Evolutionary conservation across 2,113 vertebrate species (phyloP).

Genomic region (Syngnathoides biaculeatus): DNA sequence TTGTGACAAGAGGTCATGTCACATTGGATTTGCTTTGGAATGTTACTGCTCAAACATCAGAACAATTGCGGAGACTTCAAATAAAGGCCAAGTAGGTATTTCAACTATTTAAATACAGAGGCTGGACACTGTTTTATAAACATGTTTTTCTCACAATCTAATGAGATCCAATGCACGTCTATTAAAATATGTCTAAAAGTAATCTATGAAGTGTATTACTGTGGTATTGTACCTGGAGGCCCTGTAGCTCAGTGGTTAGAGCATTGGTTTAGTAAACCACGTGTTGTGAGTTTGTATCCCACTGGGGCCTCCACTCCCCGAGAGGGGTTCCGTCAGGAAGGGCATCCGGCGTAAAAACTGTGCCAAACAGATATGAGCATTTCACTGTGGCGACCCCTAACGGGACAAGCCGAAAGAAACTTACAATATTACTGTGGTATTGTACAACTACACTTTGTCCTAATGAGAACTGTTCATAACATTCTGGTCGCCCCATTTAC

Average conservation of each 20-base stretch:
- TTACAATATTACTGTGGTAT: too few species aligned
- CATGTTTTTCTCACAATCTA: not conserved
- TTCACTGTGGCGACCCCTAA: too few species aligned
- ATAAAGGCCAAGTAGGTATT: not conserved
- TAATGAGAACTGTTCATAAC: not conserved
- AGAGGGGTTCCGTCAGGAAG: too few species aligned
- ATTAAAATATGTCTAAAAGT: not conserved
- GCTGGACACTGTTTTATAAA: not conserved
- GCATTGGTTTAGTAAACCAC: too few species aligned
- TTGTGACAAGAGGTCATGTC: constrained; percentile 1
- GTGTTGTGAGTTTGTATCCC: too few species aligned
- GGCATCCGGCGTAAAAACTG: too few species aligned
- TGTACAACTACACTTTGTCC: not conserved
- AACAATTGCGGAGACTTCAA: not conserved
- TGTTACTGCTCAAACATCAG: not conserved
- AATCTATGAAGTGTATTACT: not conserved
- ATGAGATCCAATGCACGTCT: not conserved
- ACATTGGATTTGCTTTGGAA: not conserved
- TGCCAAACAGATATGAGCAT: too few species aligned
- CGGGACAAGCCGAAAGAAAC: too few species aligned
- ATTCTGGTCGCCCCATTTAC: not conserved
- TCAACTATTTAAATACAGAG: not conserved
- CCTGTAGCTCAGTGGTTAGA: too few species aligned
- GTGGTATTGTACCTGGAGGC: too few species aligned
- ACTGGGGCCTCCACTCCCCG: too few species aligned